These are phyloP conservation scores for Folsomia manolachei DNA, from an alignment of 2,888 invertebrate genomes.

Conservation along the genomic window DNA sequence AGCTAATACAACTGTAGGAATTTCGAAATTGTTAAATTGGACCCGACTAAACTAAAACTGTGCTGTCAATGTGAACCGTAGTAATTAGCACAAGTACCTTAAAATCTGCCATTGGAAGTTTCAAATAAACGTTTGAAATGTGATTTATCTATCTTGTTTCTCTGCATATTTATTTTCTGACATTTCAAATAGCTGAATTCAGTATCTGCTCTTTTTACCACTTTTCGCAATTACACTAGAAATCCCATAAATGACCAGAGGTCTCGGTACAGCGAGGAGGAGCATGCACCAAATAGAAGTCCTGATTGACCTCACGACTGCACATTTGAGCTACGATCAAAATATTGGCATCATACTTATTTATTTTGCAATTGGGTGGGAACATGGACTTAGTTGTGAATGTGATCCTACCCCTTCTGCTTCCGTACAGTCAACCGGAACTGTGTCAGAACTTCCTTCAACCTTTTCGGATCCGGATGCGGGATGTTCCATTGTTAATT, in stretches of 20 bases:
- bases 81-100: too few species aligned
- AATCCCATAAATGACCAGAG: conserved; percentile 5
- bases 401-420: neutral
- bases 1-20: too few species aligned
- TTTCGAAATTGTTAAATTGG: too few species aligned
- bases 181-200: too few species aligned
- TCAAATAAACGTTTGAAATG: too few species aligned
- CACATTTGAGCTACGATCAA: conserved; percentile 6
- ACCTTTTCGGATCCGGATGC: neutral
- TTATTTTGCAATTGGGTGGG: neutral
- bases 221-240: neutral
- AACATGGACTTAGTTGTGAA: neutral
- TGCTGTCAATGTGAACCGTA: too few species aligned
- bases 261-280: neutral
- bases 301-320: conserved; percentile 4
- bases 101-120: too few species aligned
- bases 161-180: too few species aligned
- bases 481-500: conserved; percentile 11
- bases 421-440: conserved; percentile 9
- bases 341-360: neutral
- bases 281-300: conserved; percentile 16
- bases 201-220: too few species aligned
- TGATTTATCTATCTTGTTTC: too few species aligned
- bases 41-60: too few species aligned
- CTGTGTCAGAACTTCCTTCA: neutral